Evolutionary conservation across 2,888 invertebrate species (phyloP).

Genomic region (Hydropsyche betteni): DNA sequence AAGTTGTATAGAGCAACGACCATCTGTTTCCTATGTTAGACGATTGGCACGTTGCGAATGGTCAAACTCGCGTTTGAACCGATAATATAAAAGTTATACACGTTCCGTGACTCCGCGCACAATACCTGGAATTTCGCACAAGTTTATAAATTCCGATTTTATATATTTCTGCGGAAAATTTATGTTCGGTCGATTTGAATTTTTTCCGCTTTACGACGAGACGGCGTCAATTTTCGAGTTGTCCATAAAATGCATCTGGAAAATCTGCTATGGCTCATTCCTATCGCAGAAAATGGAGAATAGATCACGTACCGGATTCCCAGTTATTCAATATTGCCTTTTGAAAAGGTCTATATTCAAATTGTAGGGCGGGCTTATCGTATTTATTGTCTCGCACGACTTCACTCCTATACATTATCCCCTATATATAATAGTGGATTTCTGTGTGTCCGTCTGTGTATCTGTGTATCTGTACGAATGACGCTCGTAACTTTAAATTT

Average conservation of each 20-base stretch:
- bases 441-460: no score
- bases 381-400: not conserved
- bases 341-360: not conserved
- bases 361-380: not conserved
- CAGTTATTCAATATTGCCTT: conserved; percentile 19
- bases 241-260: conserved; percentile 3
- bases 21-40: not conserved
- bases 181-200: not conserved
- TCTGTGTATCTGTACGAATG: no score
- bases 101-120: not conserved
- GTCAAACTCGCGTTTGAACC: not conserved
- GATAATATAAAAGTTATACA: no score
- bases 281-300: not conserved
- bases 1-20: not conserved
- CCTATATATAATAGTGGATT: no score
- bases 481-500: no score
- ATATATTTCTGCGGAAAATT: not conserved
- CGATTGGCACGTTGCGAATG: not conserved
- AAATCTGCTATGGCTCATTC: conserved; percentile 12
- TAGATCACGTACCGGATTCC: conserved; percentile 7
- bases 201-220: not conserved
- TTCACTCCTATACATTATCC: not conserved
- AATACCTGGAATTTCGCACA: not conserved
- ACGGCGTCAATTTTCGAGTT: not conserved
- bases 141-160: no score